phyloP scores from a whole-genome alignment of 1,140 invertebrate genomes.

The Trichomalopsis sarcophagae region DNA sequence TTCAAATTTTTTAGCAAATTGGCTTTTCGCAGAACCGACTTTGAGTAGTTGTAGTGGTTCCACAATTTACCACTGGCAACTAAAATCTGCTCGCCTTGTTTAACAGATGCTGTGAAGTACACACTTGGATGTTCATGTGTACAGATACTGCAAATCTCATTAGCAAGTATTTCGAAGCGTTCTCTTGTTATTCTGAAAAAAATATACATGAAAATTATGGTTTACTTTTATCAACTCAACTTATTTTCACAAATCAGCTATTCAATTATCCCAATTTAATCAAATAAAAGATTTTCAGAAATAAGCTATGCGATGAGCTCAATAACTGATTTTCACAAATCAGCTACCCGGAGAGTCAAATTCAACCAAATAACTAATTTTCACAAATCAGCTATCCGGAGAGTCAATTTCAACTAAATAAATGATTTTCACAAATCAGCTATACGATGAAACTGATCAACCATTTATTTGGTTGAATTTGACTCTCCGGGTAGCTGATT shows the following conservation, averaged over 20 bases:
- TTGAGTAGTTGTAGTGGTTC: constrained; percentile 14
- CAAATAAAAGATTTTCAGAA: background rate
- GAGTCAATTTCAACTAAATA: too few relatives aligned
- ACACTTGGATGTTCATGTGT: background rate
- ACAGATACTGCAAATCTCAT: constrained; percentile 9
- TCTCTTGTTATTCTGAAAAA: background rate
- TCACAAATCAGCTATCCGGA: too few relatives aligned
- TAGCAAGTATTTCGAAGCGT: background rate
- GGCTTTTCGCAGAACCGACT: background rate
- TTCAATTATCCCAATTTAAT: background rate
- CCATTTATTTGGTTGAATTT: too few relatives aligned
- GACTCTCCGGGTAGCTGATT: too few relatives aligned
- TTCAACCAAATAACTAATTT: too few relatives aligned
- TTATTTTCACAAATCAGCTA: too few relatives aligned
- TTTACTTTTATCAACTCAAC: too few relatives aligned
- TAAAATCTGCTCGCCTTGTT: background rate
- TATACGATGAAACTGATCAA: too few relatives aligned
- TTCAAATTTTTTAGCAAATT: background rate
- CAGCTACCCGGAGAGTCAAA: too few relatives aligned
- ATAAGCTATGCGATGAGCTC: too few relatives aligned
- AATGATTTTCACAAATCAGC: too few relatives aligned
- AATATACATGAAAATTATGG: background rate
- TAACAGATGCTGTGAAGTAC: background rate
- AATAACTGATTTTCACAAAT: too few relatives aligned
- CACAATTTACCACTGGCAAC: background rate